Evolutionary conservation across 1,140 invertebrate species (phyloP), one percentile per base, ranked within the genome.

Genomic region (Venustaconcha ellipsiformis): DNA sequence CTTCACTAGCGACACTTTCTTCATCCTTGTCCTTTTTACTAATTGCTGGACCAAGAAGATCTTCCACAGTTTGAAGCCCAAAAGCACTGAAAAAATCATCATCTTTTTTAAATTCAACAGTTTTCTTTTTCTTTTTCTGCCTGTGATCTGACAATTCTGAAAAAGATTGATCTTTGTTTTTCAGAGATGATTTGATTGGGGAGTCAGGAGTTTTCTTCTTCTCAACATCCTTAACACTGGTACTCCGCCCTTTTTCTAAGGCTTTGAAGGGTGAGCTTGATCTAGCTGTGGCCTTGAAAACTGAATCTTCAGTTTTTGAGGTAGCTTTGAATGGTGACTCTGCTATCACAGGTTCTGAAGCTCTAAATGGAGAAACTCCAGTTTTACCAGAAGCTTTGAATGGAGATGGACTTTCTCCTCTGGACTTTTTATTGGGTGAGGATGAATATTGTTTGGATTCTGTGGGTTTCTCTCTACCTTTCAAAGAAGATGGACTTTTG

Each of bases 51-150:
- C 78, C 81, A 14, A 84, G 30, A 14, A 84, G 69, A 66, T 84
- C 83, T 37, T 84, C 82, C 5, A 84, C 72, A 18, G 73, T 83
- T n/a, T 82, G 80, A 48, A 84, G 20, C 17, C 79, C 78, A 70
- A 83, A 78, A n/a, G 62, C 58, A 76, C 70, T 78, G 70, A 84
- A 84, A 11, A 83, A 17, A 60, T 78, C 78, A 58, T 60, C 30
- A 18, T 30, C 37, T 57, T 18, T 56, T 48, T 73, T 70, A 56
- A 59, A 73, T 65, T 59, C 59, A 64, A 48, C 59, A 64, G 76
- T 72, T 60, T 62, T 58, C 8, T n/a, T 26, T 17, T 55, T 20
- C 57, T 75, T 71, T 72, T 76, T 70, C 0, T 63, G 66, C 18
- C 26, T 57, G 17, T 69, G 57, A 37, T 37, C 37, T 37, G 37